A percentile compares a stretch with the other conserved stretches of the same genome.
Conservation (phyloP, 2,888 invertebrate genomes). For the Tetrapedia diversipes region DNA sequence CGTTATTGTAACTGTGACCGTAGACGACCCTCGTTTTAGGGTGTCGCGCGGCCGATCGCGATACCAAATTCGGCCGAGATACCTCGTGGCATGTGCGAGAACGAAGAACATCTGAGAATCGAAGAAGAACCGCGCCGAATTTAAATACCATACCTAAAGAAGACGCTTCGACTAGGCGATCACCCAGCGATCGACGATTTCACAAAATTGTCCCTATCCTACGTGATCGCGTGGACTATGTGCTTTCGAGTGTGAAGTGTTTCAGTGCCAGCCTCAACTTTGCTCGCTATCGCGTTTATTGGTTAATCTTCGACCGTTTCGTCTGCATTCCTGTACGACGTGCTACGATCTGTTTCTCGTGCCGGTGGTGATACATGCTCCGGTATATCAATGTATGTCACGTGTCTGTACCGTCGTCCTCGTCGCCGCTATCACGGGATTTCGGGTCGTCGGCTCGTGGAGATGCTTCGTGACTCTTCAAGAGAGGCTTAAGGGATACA, state of each 20-base stretch:
- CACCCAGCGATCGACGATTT: not conserved
- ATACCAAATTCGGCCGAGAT: not conserved
- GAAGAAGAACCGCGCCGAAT: not conserved
- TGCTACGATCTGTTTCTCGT: constrained; percentile 60
- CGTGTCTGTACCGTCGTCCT: constrained; percentile 73
- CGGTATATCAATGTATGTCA: constrained; percentile 76
- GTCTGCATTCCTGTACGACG: constrained; percentile 41
- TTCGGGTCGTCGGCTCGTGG: constrained; percentile 69
- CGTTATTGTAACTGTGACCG: constrained; percentile 16
- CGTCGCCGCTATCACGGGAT: constrained; percentile 73
- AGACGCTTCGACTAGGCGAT: not conserved
- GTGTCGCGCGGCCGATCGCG: not conserved
- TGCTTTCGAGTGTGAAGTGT: constrained; percentile 70
- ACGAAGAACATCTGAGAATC: not conserved
- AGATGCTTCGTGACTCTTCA: constrained; percentile 76
- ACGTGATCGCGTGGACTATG: constrained; percentile 60
- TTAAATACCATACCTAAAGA: not conserved
- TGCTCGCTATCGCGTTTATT: constrained; percentile 10
- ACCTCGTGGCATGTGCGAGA: not conserved
- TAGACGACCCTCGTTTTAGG: not conserved
- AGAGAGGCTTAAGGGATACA: constrained; percentile 73
- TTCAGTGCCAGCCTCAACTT: constrained; percentile 48
- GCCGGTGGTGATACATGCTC: constrained; percentile 62
- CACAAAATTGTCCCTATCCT: not conserved
- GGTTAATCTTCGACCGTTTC: constrained; percentile 29